These are phyloP conservation scores for Carduelis carduelis DNA, from an alignment of 2,797 vertebrate species.

Conservation along the genomic window DNA sequence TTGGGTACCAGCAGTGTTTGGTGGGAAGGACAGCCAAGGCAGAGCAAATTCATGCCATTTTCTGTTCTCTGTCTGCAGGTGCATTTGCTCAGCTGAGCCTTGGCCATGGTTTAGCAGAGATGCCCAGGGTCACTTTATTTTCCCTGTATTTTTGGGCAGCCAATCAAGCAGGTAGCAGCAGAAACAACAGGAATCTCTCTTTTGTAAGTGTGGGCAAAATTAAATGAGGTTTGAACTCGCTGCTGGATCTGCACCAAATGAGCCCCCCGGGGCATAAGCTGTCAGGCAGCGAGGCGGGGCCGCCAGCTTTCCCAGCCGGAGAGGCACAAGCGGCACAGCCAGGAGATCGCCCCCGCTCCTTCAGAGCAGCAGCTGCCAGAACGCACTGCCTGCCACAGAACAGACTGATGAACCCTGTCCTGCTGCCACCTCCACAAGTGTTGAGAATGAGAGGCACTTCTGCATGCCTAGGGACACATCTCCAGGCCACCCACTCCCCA, in stretches of 20 bases:
- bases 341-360: fast-evolving
- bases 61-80: neutral
- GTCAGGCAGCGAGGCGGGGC: neutral
- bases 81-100: slow-evolving; percentile 17
- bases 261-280: neutral
- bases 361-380: neutral
- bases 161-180: slow-evolving; percentile 26
- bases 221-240: slow-evolving; percentile 24
- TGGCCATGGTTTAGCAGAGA: neutral
- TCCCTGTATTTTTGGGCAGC: slow-evolving; percentile 37
- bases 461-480: neutral
- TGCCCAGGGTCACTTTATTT: slow-evolving; percentile 36
- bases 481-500: neutral
- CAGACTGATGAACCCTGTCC: neutral
- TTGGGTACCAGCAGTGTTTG: neutral
- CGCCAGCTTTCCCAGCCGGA: neutral
- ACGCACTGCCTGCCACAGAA: neutral
- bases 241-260: slow-evolving; percentile 37
- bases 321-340: fast-evolving
- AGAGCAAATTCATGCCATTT: neutral
- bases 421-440: neutral
- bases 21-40: neutral
- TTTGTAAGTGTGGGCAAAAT: neutral
- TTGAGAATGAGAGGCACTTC: fast-evolving
- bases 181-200: slow-evolving; percentile 25